Conservation (phyloP, 2,888 invertebrate genomes). For the Lasioglossum figueresi region DNA sequence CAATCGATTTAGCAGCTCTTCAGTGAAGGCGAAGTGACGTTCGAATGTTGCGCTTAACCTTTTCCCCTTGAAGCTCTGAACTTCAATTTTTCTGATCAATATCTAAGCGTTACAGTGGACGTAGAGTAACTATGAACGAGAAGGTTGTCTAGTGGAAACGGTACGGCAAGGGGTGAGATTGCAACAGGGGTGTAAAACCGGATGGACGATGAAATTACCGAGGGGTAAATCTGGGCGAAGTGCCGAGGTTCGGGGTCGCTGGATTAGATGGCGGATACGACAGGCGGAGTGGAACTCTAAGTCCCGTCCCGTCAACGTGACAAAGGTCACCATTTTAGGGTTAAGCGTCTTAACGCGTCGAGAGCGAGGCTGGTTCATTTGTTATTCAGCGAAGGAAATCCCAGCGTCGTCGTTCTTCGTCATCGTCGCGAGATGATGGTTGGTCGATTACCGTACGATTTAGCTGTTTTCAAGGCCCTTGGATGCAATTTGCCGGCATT, state of each 20-base stretch:
- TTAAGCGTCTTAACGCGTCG: constrained; percentile 10
- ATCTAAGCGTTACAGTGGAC: neutral
- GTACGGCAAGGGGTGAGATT: neutral
- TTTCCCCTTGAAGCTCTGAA: neutral
- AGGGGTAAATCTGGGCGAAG: neutral
- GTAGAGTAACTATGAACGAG: neutral
- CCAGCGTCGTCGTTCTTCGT: neutral
- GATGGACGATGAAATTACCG: neutral
- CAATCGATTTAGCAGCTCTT: neutral
- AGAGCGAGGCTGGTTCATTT: constrained; percentile 5
- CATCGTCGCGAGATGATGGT: constrained; percentile 1
- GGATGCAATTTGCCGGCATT: constrained; percentile 35
- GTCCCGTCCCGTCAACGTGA: constrained; percentile 4
- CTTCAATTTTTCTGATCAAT: neutral
- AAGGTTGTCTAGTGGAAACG: neutral
- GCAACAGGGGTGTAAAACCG: neutral
- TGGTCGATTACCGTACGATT: constrained; percentile 28
- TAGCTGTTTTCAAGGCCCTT: constrained; percentile 43
- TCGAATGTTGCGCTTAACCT: neutral
- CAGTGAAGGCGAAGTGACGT: neutral
- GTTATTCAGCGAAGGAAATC: constrained; percentile 28
- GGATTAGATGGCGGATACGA: neutral
- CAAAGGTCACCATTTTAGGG: constrained; percentile 11
- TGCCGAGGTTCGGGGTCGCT: neutral
- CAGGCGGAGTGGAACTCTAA: neutral